Evolutionary conservation across 2,888 invertebrate genomes (phyloP).

Genomic region (Elmis aenea): DNA sequence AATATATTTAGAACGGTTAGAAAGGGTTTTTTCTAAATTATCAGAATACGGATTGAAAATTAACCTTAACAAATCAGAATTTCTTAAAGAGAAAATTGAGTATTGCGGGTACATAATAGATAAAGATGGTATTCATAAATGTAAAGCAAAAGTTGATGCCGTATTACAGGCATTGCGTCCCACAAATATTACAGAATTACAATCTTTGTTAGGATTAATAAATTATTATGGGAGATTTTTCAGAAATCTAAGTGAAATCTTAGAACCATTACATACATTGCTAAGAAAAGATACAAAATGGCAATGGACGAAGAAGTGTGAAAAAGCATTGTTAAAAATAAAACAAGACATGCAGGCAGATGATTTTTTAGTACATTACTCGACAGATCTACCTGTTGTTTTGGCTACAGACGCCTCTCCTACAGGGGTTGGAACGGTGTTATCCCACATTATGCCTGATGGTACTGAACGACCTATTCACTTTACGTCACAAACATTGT

Average conservation of each 20-base stretch:
- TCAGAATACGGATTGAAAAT: constrained; percentile 1
- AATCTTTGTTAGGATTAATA: constrained; percentile 3
- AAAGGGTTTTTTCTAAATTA: background rate
- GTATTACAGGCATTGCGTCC: constrained; percentile 1
- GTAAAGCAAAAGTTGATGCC: constrained; percentile 1
- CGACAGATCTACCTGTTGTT: constrained; percentile 1
- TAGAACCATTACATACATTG: constrained; percentile 5
- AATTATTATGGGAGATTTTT: constrained; percentile 8
- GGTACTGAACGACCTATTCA: constrained; percentile 8
- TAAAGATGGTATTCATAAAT: constrained; percentile 1
- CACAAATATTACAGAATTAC: constrained; percentile 4
- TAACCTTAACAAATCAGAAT: background rate
- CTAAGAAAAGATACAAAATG: constrained; percentile 1
- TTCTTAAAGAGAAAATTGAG: constrained; percentile 3
- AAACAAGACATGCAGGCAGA: background rate
- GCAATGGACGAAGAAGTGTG: constrained; percentile 2
- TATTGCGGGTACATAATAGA: constrained; percentile 3
- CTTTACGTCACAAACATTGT: background rate
- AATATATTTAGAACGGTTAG: background rate
- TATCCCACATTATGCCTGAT: constrained; percentile 13
- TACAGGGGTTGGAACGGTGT: constrained; percentile 15
- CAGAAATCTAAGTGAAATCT: constrained; percentile 2
- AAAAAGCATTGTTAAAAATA: background rate
- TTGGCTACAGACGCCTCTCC: constrained; percentile 19
- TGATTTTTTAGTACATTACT: background rate